These are phyloP conservation scores for Syngnathus typhle DNA, from an alignment of 2,113 vertebrate species.

Conservation along the genomic window DNA sequence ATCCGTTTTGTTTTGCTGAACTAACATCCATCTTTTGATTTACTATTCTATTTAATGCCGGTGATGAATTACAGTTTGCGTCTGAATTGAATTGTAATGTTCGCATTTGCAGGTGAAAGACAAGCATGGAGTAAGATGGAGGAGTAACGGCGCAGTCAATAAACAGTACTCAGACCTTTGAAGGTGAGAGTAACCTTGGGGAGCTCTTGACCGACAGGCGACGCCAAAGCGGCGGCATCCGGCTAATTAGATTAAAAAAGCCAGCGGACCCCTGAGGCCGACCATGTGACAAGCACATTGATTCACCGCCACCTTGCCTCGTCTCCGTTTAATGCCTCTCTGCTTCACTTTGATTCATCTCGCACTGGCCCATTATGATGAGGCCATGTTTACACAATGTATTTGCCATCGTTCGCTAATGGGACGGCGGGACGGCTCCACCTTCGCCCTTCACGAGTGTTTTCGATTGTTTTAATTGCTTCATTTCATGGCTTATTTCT, in stretches of 20 bases:
- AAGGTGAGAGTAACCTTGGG: background rate
- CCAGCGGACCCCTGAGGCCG: background rate
- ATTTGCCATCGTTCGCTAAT: background rate
- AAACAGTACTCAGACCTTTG: background rate
- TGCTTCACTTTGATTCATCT: background rate
- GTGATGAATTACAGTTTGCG: background rate
- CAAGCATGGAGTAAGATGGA: background rate
- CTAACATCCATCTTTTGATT: background rate
- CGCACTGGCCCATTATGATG: background rate
- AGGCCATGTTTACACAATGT: background rate
- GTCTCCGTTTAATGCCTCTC: background rate
- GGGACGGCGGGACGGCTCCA: background rate
- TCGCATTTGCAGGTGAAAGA: background rate
- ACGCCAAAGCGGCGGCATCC: background rate
- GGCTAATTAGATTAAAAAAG: slow-evolving; percentile 3
- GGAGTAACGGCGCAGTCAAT: background rate
- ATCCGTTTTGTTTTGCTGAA: background rate
- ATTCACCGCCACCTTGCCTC: background rate
- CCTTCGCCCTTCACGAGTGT: background rate
- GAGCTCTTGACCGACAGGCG: background rate
- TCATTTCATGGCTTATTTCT: background rate
- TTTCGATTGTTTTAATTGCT: background rate
- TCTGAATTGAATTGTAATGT: background rate
- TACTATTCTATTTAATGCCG: background rate
- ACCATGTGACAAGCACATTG: slow-evolving; percentile 7